These are phyloP conservation scores for Chitala chitala DNA, from an alignment of 2,113 vertebrate genomes.

Conservation along the genomic window DNA sequence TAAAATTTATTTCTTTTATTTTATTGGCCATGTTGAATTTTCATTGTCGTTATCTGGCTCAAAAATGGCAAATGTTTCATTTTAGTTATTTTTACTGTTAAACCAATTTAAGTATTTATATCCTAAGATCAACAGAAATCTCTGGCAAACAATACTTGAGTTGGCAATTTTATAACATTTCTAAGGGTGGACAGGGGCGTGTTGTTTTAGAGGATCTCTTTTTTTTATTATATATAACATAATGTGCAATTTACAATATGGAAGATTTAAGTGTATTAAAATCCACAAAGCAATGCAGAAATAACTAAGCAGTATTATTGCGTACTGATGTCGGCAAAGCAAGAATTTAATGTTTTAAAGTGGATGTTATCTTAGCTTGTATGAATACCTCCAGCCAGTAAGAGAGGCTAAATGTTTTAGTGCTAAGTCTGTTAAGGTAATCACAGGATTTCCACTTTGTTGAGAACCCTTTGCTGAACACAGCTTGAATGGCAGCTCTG, in stretches of 20 bases:
- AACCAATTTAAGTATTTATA: too few relatives aligned
- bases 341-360: too few relatives aligned
- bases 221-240: background rate
- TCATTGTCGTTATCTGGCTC: background rate
- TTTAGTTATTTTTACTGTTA: background rate
- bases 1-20: too few relatives aligned
- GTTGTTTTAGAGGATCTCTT: background rate
- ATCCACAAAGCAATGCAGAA: background rate
- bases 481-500: too few relatives aligned
- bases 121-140: too few relatives aligned
- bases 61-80: background rate
- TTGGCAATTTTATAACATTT: constrained; percentile 10
- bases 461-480: too few relatives aligned
- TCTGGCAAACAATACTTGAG: background rate
- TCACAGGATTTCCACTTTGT: background rate
- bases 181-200: background rate
- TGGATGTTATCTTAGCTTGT: background rate
- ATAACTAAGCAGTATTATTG: background rate
- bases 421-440: background rate
- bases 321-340: background rate
- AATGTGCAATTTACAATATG: background rate
- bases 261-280: background rate
- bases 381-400: background rate
- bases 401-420: too few relatives aligned
- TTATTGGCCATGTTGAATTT: too few relatives aligned